Evolutionary conservation across 2,888 invertebrate genomes (phyloP), one percentile per base, ranked within the genome.

Genomic region (Pristionchus fissidentatus): DNA sequence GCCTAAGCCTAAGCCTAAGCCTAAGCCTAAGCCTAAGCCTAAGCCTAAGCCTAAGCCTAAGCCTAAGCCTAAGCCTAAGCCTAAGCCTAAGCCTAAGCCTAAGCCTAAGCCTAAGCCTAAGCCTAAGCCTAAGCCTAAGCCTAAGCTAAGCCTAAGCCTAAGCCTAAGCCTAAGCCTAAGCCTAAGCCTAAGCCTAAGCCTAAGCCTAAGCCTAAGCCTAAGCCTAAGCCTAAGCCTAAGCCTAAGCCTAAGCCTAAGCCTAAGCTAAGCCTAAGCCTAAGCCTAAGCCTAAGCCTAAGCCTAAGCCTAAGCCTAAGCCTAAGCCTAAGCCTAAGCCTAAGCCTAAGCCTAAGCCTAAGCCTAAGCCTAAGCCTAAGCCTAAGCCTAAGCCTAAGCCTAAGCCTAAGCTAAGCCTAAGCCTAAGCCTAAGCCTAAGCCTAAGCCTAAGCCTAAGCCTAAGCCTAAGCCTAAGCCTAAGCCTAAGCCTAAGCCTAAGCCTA

Each of bases 111-210:
- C 66, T 84, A 84, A 84, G 79, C 49, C 49, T 84, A 84, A 84
- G 84, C 46, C 83, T 70, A 84, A 84, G 81, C 84, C 83, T 84
- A 84, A 84, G 84, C 70, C 84, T 84, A 84, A 84, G 83, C 84
- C 84, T 84, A 83, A 84, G 84, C 83, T 84, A 81, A 84, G 82
- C 62, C 60, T 73, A 83, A 84, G 55, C 55, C 73, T 84, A 83
- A 84, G 84, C 80, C 60, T 84, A 84, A 84, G 81, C 70, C 49
- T 84, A 84, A 84, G 82, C 84, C 84, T 84, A 82, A 84, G 84
- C 79, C 60, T 55, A 73, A 77, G 84, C 84, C 84, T 43, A 84
- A 84, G 84, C 84, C 70, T 85, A 84, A 84, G 73, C 84, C 55
- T 52, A 84, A 77, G 52, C 84, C 60, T 85, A 73, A 52, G 73